Evolutionary conservation across 2,888 invertebrate genomes (phyloP).

Genomic region (Caenorhabditis uteleia): DNA sequence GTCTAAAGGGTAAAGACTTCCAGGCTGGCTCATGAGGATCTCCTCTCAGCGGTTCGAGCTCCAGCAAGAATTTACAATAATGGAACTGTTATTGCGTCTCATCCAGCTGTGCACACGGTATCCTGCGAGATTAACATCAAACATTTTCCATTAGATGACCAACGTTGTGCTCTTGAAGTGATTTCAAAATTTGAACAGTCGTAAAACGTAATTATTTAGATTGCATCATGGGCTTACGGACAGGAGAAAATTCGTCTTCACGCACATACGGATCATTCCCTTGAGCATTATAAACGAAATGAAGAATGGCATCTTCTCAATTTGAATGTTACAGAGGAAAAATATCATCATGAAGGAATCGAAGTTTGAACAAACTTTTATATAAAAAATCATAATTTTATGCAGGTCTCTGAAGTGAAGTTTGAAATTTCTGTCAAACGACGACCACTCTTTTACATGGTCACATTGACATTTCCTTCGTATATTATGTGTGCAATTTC

Average conservation of each 20-base stretch:
- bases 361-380: too few species aligned
- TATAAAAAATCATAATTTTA: too few species aligned
- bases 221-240: conserved; percentile 67
- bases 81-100: conserved; percentile 62
- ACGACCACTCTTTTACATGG: conserved; percentile 67
- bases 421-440: conserved; percentile 64
- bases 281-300: conserved; percentile 61
- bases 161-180: conserved; percentile 63
- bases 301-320: conserved; percentile 64
- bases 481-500: conserved; percentile 65
- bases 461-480: conserved; percentile 65
- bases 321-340: conserved; percentile 54
- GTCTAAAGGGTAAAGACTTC: conserved; percentile 53
- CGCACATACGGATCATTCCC: conserved; percentile 57
- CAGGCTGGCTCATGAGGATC: conserved; percentile 66
- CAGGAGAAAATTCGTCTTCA: conserved; percentile 63
- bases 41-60: conserved; percentile 59
- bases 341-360: conserved; percentile 66
- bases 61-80: conserved; percentile 57
- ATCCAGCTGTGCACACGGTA: conserved; percentile 66
- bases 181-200: neutral
- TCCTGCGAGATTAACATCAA: conserved; percentile 64
- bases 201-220: conserved; percentile 29
- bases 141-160: conserved; percentile 57
- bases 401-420: conserved; percentile 60